Evolutionary conservation across 2,113 vertebrate genomes (phyloP).

Genomic region (Ancistrus triradiatus): DNA sequence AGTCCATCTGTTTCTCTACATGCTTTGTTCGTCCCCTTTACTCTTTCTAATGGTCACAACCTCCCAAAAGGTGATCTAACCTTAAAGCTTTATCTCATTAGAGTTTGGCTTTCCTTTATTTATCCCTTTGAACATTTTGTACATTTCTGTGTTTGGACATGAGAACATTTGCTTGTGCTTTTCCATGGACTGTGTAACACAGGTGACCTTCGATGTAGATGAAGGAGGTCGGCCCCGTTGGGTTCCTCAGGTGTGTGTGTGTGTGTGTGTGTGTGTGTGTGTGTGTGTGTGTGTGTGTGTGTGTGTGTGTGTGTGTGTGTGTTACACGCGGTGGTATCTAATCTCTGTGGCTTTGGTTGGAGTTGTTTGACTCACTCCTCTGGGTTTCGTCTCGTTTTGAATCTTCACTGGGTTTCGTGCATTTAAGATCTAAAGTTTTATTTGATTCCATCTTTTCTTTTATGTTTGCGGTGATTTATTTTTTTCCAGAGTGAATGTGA

Average conservation of each 20-base stretch:
- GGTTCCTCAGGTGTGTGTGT: conserved; percentile 82
- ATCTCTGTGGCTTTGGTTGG: conserved; percentile 61
- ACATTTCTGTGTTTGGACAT: too few relatives aligned
- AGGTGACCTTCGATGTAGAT: conserved; percentile 92
- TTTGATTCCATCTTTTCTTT: conserved; percentile 29
- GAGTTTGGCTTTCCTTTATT: too few relatives aligned
- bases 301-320: conserved; percentile 58
- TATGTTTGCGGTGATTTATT: neutral
- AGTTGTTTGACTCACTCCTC: conserved; percentile 52
- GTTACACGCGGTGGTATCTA: conserved; percentile 65
- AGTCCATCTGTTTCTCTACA: too few relatives aligned
- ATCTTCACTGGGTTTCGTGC: neutral
- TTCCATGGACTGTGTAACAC: conserved; percentile 79
- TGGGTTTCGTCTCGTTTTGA: conserved; percentile 8
- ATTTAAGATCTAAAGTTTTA: conserved; percentile 17
- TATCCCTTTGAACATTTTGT: too few relatives aligned
- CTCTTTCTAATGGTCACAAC: too few relatives aligned
- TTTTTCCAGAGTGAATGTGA: conserved; percentile 80
- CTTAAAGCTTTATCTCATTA: too few relatives aligned
- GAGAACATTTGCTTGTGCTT: conserved; percentile 56
- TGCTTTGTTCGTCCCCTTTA: too few relatives aligned
- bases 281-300: conserved; percentile 72
- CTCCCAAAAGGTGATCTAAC: too few relatives aligned
- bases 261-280: conserved; percentile 52
- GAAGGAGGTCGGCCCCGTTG: conserved; percentile 79